Evolutionary conservation across 2,888 invertebrate genomes (phyloP).

Genomic region (Epirrhoe tristata): DNA sequence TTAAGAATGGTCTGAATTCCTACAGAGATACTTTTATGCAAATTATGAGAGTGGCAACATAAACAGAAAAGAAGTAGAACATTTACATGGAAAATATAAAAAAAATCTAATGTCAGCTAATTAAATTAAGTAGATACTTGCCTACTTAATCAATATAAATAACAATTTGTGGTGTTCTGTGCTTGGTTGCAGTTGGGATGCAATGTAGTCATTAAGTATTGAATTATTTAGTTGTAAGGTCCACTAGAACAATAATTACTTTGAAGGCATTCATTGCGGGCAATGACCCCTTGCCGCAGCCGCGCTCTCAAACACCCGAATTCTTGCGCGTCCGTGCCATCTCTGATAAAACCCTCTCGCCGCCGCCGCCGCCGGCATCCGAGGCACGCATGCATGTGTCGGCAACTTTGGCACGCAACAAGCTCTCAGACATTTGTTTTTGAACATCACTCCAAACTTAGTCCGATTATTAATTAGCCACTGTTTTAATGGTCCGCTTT

Average conservation of each 20-base stretch:
- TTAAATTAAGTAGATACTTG: too few species aligned
- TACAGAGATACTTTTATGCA: background rate
- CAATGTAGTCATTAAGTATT: background rate
- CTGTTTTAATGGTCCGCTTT: slow-evolving; percentile 31
- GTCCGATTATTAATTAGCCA: slow-evolving; percentile 41
- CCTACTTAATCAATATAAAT: too few species aligned
- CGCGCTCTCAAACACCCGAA: slow-evolving; percentile 64
- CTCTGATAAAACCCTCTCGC: slow-evolving; percentile 65
- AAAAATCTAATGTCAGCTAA: too few species aligned
- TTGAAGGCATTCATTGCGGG: slow-evolving; percentile 64
- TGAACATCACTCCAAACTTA: slow-evolving; percentile 44
- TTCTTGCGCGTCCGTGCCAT: slow-evolving; percentile 77
- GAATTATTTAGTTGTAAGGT: slow-evolving; percentile 8
- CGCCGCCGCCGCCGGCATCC: slow-evolving; percentile 56
- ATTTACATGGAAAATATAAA: too few species aligned
- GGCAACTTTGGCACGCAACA: slow-evolving; percentile 56
- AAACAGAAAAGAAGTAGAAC: background rate
- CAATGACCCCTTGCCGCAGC: slow-evolving; percentile 55
- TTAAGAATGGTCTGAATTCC: background rate
- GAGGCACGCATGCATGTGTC: slow-evolving; percentile 60
- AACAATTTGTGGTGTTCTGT: too few species aligned
- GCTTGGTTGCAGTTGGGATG: background rate
- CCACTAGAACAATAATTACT: slow-evolving; percentile 52
- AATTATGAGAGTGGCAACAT: background rate
- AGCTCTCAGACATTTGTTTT: slow-evolving; percentile 52